Conservation (phyloP, 1,140 invertebrate genomes). For the Zophobas atratus region DNA sequence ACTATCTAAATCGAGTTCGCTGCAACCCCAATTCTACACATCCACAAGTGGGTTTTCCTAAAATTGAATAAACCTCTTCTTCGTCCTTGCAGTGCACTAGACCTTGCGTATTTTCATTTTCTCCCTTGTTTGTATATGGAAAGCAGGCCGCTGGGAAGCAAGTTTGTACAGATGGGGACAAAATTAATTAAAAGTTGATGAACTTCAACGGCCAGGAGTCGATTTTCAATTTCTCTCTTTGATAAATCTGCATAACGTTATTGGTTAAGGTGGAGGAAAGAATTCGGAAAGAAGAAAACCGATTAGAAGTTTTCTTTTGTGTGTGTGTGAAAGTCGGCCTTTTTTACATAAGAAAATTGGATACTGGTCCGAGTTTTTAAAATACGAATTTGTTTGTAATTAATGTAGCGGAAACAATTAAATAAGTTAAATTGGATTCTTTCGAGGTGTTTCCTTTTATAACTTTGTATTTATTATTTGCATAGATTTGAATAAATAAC, state of each 20-base stretch:
- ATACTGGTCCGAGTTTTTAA: too few species aligned
- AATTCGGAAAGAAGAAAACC: too few species aligned
- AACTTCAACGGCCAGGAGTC: conserved; percentile 24
- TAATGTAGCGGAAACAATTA: too few species aligned
- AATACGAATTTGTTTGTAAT: too few species aligned
- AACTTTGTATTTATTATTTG: too few species aligned
- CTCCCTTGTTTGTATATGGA: conserved; percentile 45
- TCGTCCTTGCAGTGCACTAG: conserved; percentile 27
- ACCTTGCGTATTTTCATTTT: conserved; percentile 28
- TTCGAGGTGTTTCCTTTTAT: too few species aligned
- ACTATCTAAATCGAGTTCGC: too few species aligned
- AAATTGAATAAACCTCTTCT: conserved; percentile 19
- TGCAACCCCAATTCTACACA: neutral
- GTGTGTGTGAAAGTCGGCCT: too few species aligned
- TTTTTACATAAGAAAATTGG: too few species aligned
- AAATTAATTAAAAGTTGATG: conserved; percentile 42
- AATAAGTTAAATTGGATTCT: too few species aligned
- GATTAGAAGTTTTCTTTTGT: too few species aligned
- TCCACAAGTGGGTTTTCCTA: neutral
- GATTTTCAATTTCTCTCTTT: conserved; percentile 16
- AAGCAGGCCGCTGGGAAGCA: neutral
- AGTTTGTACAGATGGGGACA: conserved; percentile 35
- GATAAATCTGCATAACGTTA: conserved; percentile 2
- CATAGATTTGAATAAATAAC: too few species aligned
- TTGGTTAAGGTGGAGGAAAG: neutral